These are phyloP conservation scores for Drosophila bipectinata DNA, from an alignment of 1,140 invertebrate species.

Conservation along the genomic window DNA sequence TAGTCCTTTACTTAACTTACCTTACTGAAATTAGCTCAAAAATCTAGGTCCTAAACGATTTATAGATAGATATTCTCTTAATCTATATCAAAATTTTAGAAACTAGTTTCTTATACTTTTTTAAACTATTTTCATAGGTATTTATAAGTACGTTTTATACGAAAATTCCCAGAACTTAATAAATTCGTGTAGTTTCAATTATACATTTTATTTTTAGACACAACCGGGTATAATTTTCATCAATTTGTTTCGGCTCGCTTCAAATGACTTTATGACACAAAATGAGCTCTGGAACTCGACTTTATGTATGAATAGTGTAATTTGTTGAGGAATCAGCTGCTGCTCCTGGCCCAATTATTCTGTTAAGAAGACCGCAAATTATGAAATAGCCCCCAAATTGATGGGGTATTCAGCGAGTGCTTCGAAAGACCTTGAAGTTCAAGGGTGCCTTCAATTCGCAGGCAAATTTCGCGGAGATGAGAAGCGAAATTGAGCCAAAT, in stretches of 20 bases:
- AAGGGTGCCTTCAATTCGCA: constrained; percentile 46
- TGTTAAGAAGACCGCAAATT: constrained; percentile 39
- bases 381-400: constrained; percentile 40
- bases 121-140: no score
- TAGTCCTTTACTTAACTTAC: no score
- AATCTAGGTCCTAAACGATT: no score
- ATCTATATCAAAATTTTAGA: no score
- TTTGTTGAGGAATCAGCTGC: constrained; percentile 34
- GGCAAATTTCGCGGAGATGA: constrained; percentile 31
- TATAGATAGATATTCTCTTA: no score
- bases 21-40: no score
- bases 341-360: constrained; percentile 39
- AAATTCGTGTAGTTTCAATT: neutral
- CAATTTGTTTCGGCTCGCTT: constrained; percentile 27
- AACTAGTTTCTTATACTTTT: no score
- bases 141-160: no score
- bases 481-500: constrained; percentile 39
- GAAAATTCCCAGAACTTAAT: no score
- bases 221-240: constrained; percentile 39
- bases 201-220: constrained; percentile 16
- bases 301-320: constrained; percentile 7
- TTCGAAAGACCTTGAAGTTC: constrained; percentile 34
- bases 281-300: constrained; percentile 21
- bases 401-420: constrained; percentile 19
- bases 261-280: constrained; percentile 44